Percentiles rank a stretch among this genome's conserved stretches.
These are phyloP conservation scores for Lacanobia wlatinum DNA, from an alignment of 2,888 invertebrate species.

Conservation along the genomic window DNA sequence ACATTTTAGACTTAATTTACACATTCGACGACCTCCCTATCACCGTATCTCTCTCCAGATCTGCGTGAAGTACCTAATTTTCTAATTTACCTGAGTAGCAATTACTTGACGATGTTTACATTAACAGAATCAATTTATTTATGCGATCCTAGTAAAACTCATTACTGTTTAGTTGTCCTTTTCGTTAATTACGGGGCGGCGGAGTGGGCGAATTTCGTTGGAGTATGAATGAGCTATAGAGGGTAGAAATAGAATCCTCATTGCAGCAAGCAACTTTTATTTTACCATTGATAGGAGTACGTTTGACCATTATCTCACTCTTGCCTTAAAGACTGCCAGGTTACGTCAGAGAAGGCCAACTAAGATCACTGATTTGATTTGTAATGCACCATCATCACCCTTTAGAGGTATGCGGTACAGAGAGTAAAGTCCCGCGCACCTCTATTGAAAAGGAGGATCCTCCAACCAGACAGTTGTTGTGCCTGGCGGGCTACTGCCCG, in stretches of 20 bases:
- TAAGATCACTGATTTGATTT: no score
- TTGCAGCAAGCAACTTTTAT: no score
- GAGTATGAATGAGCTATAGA: slow-evolving; percentile 25
- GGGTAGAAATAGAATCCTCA: background rate
- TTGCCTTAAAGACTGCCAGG: no score
- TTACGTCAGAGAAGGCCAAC: no score
- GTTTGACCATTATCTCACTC: no score
- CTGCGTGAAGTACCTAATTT: slow-evolving; percentile 47
- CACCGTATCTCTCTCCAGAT: slow-evolving; percentile 45
- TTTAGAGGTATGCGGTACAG: no score
- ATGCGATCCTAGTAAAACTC: slow-evolving; percentile 71
- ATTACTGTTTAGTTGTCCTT: slow-evolving; percentile 74
- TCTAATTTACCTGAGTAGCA: slow-evolving; percentile 57
- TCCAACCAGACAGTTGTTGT: no score
- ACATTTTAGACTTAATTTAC: slow-evolving; percentile 36
- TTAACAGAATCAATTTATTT: slow-evolving; percentile 68
- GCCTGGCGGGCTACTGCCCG: no score
- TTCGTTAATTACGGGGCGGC: slow-evolving; percentile 70
- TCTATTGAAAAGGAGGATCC: no score
- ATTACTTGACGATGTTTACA: slow-evolving; percentile 60
- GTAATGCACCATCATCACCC: no score
- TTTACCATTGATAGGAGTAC: no score
- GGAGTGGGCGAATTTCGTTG: slow-evolving; percentile 20
- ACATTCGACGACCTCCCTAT: background rate
- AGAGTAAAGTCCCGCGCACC: no score